Evolutionary conservation across 1,140 invertebrate genomes (phyloP).

Genomic region (Aradophagus sp.): DNA sequence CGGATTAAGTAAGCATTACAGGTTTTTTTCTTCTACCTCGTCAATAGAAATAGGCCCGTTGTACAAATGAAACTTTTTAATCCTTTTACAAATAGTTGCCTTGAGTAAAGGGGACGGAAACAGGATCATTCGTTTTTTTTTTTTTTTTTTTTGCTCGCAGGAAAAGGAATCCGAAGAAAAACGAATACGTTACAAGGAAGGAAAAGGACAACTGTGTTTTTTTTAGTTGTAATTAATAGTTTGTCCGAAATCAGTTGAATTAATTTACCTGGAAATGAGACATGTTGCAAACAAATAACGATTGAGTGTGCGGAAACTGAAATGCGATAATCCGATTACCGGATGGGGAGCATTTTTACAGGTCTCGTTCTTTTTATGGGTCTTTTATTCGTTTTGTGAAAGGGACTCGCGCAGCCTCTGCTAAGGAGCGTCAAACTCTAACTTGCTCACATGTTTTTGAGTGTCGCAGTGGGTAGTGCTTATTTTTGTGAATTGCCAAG

Average conservation of each 20-base stretch:
- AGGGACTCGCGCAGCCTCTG: slow-evolving; percentile 27
- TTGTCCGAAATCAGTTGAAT: too few species aligned
- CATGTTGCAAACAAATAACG: too few species aligned
- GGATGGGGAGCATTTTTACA: too few species aligned
- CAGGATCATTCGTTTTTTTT: slow-evolving; percentile 41
- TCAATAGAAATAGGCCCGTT: slow-evolving; percentile 31
- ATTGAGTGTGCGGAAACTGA: too few species aligned
- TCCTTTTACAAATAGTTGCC: slow-evolving; percentile 48
- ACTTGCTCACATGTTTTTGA: slow-evolving; percentile 45
- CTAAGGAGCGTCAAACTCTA: slow-evolving; percentile 22
- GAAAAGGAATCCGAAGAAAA: slow-evolving; percentile 27
- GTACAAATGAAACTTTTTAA: slow-evolving; percentile 43
- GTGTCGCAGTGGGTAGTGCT: slow-evolving; percentile 53
- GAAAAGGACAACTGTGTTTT: too few species aligned
- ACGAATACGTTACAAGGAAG: slow-evolving; percentile 4
- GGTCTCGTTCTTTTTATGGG: too few species aligned
- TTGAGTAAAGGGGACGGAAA: slow-evolving; percentile 28
- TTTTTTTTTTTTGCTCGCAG: background rate
- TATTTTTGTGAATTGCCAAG: slow-evolving; percentile 56
- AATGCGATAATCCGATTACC: too few species aligned
- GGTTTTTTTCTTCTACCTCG: slow-evolving; percentile 40
- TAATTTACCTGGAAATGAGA: too few species aligned
- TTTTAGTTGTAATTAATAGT: too few species aligned
- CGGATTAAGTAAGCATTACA: slow-evolving; percentile 50
- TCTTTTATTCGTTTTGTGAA: too few species aligned